Evolutionary conservation across 1,140 invertebrate genomes (phyloP).

Genomic region (Piezodorus guildinii): DNA sequence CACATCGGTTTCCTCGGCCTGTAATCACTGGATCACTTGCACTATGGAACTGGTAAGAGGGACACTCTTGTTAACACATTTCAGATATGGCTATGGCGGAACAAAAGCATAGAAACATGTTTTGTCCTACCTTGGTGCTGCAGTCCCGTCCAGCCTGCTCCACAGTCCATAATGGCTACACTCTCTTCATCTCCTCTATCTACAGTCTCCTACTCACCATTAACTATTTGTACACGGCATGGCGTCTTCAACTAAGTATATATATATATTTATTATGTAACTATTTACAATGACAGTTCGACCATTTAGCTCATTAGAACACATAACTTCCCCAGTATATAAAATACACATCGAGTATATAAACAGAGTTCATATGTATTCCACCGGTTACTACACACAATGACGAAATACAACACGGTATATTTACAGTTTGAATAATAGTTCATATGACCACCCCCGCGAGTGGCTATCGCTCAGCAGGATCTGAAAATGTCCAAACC

Average conservation of each 20-base stretch:
- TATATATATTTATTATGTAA: not conserved
- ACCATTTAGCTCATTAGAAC: conserved; percentile 23
- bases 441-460: conserved; percentile 15
- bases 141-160: too few species aligned
- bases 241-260: conserved; percentile 12
- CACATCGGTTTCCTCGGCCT: not conserved
- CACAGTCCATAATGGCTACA: too few species aligned
- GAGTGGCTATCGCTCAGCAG: conserved; percentile 19
- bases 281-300: conserved; percentile 21
- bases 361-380: conserved; percentile 21
- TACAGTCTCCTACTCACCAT: conserved; percentile 26
- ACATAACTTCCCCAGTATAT: conserved; percentile 25
- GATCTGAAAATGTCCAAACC: conserved; percentile 24
- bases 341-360: conserved; percentile 29
- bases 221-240: conserved; percentile 25
- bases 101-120: conserved; percentile 22
- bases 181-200: conserved; percentile 14
- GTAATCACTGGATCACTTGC: conserved; percentile 22
- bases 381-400: conserved; percentile 22
- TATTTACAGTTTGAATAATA: conserved; percentile 17
- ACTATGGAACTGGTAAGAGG: conserved; percentile 11
- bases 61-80: conserved; percentile 14
- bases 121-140: conserved; percentile 23
- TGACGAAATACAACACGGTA: conserved; percentile 19
- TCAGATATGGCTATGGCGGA: conserved; percentile 17